These are phyloP conservation scores for Eidolon dupreanum DNA, from an alignment of 2,797 vertebrate species.

Conservation along the genomic window DNA sequence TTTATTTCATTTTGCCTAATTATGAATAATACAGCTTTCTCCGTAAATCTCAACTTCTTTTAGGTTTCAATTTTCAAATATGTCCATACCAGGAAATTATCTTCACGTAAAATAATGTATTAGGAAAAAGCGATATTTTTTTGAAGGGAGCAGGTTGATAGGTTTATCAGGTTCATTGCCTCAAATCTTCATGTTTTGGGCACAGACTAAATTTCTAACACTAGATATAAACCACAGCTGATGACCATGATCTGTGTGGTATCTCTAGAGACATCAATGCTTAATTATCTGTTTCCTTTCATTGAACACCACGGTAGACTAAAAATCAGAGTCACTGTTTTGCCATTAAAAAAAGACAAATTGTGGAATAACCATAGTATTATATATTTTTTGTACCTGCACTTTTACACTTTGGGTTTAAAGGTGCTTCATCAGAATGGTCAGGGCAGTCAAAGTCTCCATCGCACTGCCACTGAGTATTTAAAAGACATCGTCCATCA, in stretches of 20 bases:
- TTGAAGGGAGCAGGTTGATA: not conserved
- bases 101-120: not conserved
- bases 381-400: constrained; percentile 87
- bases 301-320: not conserved
- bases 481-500: constrained; percentile 96
- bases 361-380: not conserved
- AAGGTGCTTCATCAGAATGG: constrained; percentile 96
- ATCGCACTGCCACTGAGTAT: constrained; percentile 97
- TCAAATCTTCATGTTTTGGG: not conserved
- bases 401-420: constrained; percentile 95
- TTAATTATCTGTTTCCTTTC: not conserved
- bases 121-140: not conserved
- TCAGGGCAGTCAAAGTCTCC: constrained; percentile 97
- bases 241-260: not conserved
- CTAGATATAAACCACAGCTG: not conserved
- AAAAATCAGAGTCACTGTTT: not conserved
- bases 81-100: not conserved
- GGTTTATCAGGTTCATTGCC: not conserved
- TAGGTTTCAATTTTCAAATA: constrained; percentile 19
- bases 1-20: not conserved
- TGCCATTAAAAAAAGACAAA: not conserved
- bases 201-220: not conserved
- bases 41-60: not conserved
- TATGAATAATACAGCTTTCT: not conserved
- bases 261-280: not conserved